These are phyloP conservation scores for Melangyna quadrimaculata DNA, from an alignment of 2,888 invertebrate genomes.

Conservation along the genomic window DNA sequence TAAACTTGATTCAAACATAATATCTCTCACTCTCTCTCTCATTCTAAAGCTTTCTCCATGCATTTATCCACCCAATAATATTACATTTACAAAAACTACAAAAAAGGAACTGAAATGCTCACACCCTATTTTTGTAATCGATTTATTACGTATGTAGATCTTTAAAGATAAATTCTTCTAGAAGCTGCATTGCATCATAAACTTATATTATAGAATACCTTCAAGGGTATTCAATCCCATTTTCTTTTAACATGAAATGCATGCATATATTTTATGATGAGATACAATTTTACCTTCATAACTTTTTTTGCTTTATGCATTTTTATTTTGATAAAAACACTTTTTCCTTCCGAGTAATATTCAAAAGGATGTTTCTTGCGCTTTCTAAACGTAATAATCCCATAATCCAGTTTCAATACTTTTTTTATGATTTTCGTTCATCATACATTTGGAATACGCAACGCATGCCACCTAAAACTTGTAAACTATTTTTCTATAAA, in stretches of 20 bases:
- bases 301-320: neutral
- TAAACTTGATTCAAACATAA: too few relatives aligned
- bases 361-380: neutral
- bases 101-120: neutral
- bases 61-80: too few relatives aligned
- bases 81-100: neutral
- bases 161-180: neutral
- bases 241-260: constrained; percentile 16
- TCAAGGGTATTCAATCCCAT: constrained; percentile 18
- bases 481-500: constrained; percentile 27
- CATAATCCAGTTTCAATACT: constrained; percentile 20
- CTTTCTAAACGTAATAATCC: constrained; percentile 20
- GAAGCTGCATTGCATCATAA: neutral
- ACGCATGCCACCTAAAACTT: constrained; percentile 3
- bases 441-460: constrained; percentile 1
- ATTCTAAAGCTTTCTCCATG: too few relatives aligned
- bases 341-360: neutral
- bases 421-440: neutral
- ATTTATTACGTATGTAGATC: neutral
- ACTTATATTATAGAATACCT: neutral
- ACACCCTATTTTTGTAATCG: neutral
- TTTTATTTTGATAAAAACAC: neutral
- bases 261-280: constrained; percentile 6
- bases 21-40: too few relatives aligned
- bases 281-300: constrained; percentile 17